Percentiles rank a stretch among this genome's conserved stretches.
These are phyloP conservation scores for Pseudomyrmex gracilis DNA, from an alignment of 1,140 invertebrate species.

Conservation along the genomic window DNA sequence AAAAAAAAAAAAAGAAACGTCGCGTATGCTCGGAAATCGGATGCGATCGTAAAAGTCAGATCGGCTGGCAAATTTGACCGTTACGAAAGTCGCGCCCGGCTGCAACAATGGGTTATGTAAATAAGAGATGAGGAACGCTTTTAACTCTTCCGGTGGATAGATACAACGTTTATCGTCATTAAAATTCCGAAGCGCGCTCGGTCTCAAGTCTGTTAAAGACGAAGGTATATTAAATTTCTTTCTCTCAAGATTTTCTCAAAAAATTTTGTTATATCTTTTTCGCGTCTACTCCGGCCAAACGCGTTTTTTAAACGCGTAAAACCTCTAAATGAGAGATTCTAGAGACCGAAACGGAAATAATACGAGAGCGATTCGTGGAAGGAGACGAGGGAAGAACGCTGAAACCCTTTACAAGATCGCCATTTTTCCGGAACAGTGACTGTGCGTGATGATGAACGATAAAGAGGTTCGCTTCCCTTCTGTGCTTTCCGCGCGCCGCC, in stretches of 20 bases:
- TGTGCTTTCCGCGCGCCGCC: slow-evolving; percentile 4
- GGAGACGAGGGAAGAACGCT: not conserved
- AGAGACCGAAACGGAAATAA: not conserved
- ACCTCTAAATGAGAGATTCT: not conserved
- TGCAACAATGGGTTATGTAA: slow-evolving; percentile 52
- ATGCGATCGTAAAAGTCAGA: slow-evolving; percentile 57
- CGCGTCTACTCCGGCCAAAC: not conserved
- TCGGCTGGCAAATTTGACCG: slow-evolving; percentile 58
- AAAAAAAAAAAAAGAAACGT: slow-evolving; percentile 38
- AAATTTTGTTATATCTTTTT: not conserved
- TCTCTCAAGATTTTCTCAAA: not conserved
- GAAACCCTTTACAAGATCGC: slow-evolving; percentile 20
- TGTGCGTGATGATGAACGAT: slow-evolving; percentile 51
- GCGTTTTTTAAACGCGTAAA: not conserved
- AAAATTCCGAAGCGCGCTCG: slow-evolving; percentile 16
- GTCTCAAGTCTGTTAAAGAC: not conserved
- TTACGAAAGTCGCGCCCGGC: slow-evolving; percentile 33
- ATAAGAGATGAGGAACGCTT: slow-evolving; percentile 44
- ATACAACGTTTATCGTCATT: slow-evolving; percentile 22
- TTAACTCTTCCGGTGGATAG: slow-evolving; percentile 31
- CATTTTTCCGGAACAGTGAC: slow-evolving; percentile 51
- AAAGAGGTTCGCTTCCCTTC: slow-evolving; percentile 5
- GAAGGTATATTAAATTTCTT: slow-evolving; percentile 8
- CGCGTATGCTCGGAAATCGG: slow-evolving; percentile 60
- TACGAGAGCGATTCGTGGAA: not conserved